Percentiles rank a stretch among this genome's conserved stretches.
These are phyloP conservation scores for Gasterosteus nipponicus DNA, from an alignment of 2,113 vertebrate species.

Conservation along the genomic window DNA sequence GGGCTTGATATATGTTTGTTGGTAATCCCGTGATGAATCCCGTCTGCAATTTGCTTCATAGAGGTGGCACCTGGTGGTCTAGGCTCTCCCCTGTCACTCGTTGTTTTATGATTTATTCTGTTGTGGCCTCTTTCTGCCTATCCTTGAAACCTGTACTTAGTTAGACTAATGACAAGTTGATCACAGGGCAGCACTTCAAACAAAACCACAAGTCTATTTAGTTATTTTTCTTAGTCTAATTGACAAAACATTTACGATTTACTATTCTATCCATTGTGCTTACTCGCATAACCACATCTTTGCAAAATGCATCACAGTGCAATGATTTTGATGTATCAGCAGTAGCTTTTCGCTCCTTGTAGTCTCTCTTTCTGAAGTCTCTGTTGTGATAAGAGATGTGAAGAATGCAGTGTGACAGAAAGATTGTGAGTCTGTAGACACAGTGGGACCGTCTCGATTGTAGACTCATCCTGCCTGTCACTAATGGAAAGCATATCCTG, in stretches of 20 bases:
- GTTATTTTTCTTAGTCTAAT: not conserved
- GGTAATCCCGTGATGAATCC: constrained; percentile 56
- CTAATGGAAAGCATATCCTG: constrained; percentile 60
- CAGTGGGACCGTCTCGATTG: constrained; percentile 36
- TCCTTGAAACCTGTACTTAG: constrained; percentile 25
- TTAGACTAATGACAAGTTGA: constrained; percentile 46
- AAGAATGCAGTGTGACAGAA: constrained; percentile 36
- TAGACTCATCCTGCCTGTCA: constrained; percentile 45
- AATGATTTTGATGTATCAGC: constrained; percentile 3
- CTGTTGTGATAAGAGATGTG: constrained; percentile 15
- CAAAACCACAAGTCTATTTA: constrained; percentile 12
- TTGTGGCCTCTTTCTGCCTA: constrained; percentile 20
- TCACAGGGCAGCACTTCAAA: constrained; percentile 55
- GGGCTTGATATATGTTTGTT: constrained; percentile 55
- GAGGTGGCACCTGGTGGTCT: constrained; percentile 41
- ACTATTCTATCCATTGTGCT: constrained; percentile 3
- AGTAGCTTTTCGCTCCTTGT: not conserved
- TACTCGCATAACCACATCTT: not conserved
- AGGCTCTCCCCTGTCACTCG: constrained; percentile 31
- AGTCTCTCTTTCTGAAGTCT: constrained; percentile 22
- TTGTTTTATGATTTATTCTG: constrained; percentile 17
- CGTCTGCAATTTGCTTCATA: constrained; percentile 35
- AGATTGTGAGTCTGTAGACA: constrained; percentile 25
- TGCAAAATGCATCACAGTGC: constrained; percentile 9
- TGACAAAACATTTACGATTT: constrained; percentile 1